These are phyloP conservation scores for Vireo griseus DNA, from an alignment of 2,797 vertebrate genomes.

Conservation along the genomic window DNA sequence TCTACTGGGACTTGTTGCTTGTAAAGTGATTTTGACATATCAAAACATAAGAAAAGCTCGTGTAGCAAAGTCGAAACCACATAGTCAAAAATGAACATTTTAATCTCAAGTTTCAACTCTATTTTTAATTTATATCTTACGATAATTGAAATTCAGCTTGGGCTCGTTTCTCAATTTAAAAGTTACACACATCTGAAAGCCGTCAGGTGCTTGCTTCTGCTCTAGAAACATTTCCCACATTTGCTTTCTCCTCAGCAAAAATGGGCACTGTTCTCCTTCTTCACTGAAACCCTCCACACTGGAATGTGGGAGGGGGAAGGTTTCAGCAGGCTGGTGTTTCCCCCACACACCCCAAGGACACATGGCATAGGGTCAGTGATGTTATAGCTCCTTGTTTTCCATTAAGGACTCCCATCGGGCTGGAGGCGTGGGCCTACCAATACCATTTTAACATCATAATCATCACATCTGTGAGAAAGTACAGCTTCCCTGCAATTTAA, in stretches of 20 bases:
- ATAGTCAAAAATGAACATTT: not conserved
- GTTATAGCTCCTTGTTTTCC: not conserved
- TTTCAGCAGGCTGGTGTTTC: not conserved
- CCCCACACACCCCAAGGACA: not conserved
- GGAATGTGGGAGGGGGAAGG: not conserved
- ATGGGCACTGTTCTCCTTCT: not conserved
- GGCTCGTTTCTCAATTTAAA: not conserved
- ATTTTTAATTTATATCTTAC: not conserved
- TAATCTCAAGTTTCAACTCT: not conserved
- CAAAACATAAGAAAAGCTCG: not conserved
- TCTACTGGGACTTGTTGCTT: not conserved
- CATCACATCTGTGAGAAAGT: not conserved
- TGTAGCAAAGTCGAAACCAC: not conserved
- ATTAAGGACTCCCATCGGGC: not conserved
- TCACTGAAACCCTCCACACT: fast-evolving
- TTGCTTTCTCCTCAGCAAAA: not conserved
- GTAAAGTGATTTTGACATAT: not conserved
- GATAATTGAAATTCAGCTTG: not conserved
- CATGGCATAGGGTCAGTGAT: fast-evolving
- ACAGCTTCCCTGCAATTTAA: not conserved
- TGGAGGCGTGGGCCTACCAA: not conserved
- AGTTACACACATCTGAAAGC: not conserved
- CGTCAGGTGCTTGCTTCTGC: not conserved
- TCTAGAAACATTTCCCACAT: not conserved
- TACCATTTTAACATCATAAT: not conserved